Conservation (phyloP, 2,797 vertebrate genomes). For the Hirundo rustica region DNA sequence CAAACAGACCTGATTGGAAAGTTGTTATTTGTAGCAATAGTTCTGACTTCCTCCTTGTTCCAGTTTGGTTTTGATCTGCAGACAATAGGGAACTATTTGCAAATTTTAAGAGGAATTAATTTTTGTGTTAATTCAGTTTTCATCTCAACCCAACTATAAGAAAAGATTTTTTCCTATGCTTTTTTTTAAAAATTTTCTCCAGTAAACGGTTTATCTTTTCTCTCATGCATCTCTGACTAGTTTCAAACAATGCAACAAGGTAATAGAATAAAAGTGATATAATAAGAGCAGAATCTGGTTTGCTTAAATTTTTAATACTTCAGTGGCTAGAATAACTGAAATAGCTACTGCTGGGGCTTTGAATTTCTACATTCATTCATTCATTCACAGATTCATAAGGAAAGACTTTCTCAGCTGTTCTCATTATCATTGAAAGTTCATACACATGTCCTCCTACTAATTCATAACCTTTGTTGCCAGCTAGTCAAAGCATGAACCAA, state of each 20-base stretch:
- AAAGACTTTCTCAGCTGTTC: constrained; percentile 31
- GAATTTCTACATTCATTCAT: constrained; percentile 17
- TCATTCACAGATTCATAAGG: constrained; percentile 30
- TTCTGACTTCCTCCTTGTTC: background rate
- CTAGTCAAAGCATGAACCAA: constrained; percentile 25
- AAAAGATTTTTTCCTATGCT: background rate
- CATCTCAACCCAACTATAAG: background rate
- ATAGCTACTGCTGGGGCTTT: background rate
- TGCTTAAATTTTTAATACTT: background rate
- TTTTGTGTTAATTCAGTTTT: background rate
- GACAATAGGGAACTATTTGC: background rate
- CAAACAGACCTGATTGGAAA: background rate
- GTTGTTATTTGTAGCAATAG: background rate
- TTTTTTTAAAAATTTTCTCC: background rate
- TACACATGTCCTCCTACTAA: constrained; percentile 45
- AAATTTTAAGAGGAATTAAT: background rate
- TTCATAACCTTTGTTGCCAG: constrained; percentile 39
- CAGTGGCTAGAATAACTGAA: background rate
- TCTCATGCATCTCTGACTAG: background rate
- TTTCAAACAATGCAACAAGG: background rate
- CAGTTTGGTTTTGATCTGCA: background rate
- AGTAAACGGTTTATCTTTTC: background rate
- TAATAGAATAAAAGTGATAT: background rate
- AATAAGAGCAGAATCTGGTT: background rate
- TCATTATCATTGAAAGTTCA: constrained; percentile 26